These are phyloP conservation scores for Agonopterix heracliana DNA, from an alignment of 2,888 invertebrate species.

Conservation along the genomic window DNA sequence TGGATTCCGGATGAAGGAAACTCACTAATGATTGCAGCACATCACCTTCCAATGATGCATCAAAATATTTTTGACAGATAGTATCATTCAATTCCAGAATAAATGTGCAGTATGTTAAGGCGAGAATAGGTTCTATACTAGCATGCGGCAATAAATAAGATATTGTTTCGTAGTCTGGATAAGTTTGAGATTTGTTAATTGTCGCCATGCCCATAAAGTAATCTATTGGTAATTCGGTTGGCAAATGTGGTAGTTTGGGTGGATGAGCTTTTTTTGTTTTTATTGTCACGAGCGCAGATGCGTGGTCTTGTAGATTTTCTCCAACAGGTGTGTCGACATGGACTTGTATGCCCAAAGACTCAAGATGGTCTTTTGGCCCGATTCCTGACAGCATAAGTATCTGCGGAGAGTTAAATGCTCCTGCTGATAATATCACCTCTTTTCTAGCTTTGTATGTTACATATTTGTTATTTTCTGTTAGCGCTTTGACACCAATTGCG, in stretches of 20 bases:
- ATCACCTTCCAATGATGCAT: neutral
- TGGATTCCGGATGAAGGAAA: conserved; percentile 48
- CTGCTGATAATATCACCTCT: conserved; percentile 48
- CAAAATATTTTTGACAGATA: neutral
- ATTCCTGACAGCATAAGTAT: conserved; percentile 30
- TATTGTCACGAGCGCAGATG: conserved; percentile 5
- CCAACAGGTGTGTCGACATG: conserved; percentile 31
- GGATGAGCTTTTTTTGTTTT: neutral
- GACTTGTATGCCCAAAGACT: conserved; percentile 24
- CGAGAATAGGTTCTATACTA: neutral
- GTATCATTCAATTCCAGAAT: neutral
- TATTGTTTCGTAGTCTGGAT: neutral
- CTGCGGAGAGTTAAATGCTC: conserved; percentile 37
- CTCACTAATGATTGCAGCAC: conserved; percentile 39
- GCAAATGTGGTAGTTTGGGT: neutral
- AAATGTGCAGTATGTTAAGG: neutral
- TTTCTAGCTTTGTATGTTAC: conserved; percentile 18
- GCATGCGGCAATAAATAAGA: too few species aligned
- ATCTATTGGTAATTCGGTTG: neutral
- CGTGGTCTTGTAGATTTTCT: conserved; percentile 34
- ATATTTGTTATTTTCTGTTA: conserved; percentile 11
- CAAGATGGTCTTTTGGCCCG: conserved; percentile 55
- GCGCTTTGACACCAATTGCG: conserved; percentile 13
- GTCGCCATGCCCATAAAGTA: conserved; percentile 14
- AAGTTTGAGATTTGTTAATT: conserved; percentile 11